These are phyloP conservation scores for Callitettix versicolor DNA, from an alignment of 1,140 invertebrate genomes.

Conservation along the genomic window DNA sequence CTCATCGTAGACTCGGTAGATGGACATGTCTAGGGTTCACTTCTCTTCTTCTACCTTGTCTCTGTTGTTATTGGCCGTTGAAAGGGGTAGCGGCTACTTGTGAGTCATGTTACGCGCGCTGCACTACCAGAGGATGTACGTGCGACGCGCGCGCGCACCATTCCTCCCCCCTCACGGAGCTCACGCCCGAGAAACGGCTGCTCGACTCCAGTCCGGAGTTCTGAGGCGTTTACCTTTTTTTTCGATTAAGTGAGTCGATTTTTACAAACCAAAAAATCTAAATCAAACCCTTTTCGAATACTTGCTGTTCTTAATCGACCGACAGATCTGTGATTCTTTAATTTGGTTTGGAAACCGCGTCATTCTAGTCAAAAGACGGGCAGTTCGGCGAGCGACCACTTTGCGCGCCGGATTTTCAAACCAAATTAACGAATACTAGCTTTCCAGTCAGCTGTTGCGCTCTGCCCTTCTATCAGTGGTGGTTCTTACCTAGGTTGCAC, in stretches of 20 bases:
- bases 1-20: slow-evolving; percentile 52
- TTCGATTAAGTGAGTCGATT: background rate
- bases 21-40: slow-evolving; percentile 78
- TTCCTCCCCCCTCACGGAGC: background rate
- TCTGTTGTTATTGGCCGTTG: slow-evolving; percentile 86
- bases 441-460: too few species aligned
- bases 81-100: slow-evolving; percentile 63
- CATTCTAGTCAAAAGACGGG: too few species aligned
- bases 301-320: background rate
- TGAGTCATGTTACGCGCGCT: slow-evolving; percentile 70
- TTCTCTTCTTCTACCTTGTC: slow-evolving; percentile 71
- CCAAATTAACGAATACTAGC: too few species aligned
- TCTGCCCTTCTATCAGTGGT: too few species aligned
- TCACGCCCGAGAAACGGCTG: slow-evolving; percentile 8
- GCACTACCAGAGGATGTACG: slow-evolving; percentile 56
- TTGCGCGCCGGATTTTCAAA: too few species aligned
- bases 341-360: background rate
- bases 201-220: slow-evolving; percentile 7
- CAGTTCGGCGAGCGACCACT: too few species aligned
- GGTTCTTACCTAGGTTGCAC: too few species aligned
- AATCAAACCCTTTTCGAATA: slow-evolving; percentile 4
- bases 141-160: slow-evolving; percentile 30
- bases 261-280: slow-evolving; percentile 2
- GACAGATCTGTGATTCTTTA: background rate
- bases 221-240: background rate